Base-by-base conservation (phyloP, 2,113 vertebrate genomes). In the Lonchura striata region DNA sequence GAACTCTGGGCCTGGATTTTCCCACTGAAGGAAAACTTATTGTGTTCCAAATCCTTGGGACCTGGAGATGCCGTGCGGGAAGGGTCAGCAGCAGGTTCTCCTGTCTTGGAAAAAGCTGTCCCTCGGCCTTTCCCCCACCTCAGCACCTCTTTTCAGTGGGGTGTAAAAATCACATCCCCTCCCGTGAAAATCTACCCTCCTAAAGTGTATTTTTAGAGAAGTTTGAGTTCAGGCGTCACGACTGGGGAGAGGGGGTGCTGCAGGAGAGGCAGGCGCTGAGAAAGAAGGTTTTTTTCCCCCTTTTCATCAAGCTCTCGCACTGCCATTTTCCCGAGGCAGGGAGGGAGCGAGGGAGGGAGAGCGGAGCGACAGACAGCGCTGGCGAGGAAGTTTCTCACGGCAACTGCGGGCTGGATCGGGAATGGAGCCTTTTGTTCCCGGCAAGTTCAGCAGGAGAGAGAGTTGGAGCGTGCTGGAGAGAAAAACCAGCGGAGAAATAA, bases 331-430 rank as follows among this genome's bases (percentile, higher is more conserved):
- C 95, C 94, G 86, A 97, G 95, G 90, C 95, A 60, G 97, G 88
- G 86, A 95, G 95, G 87, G 84, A 96, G 94, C 59, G 63, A 81
- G 91, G 83, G 91, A 96, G 93, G 88, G 87, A 74, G 93, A 68
- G 92, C 56, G 19, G 92, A 95, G 89, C 93, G 39, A 66, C 71
- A 89, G 93, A 44, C 95, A 94, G 88, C 87, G 91, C 93, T 81
- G 28, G 88, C 90, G 14, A 64, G 84, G 84, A 96, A 96, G 76
- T 97, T 98, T 97, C 94, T 98, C 95, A 95, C 92, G 96, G 96
- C 95, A 97, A 97, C 89, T 96, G 92, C 97, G 97, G 97, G 97
- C 96, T 97, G 96, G 97, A 98, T 97, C 95, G 86, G 96, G 97
- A 98, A 98, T 95, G 97, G 97, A 98, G 96, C 95, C 95, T 97